These are phyloP conservation scores for Drosophila ustulata DNA, from an alignment of 2,888 invertebrate genomes.

Conservation along the genomic window DNA sequence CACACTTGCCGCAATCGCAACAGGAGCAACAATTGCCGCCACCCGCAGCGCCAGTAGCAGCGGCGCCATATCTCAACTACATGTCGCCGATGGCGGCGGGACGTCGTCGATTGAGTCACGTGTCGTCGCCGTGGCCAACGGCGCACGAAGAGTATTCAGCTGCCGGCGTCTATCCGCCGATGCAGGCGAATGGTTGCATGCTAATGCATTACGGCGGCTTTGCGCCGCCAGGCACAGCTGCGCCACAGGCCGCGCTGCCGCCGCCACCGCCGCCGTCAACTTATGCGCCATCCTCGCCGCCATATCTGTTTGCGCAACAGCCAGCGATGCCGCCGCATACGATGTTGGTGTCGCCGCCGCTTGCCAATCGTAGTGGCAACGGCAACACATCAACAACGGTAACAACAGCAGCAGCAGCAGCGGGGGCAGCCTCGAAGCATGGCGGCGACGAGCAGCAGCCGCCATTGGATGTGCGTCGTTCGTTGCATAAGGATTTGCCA, in stretches of 20 bases:
- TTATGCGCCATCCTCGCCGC: conserved; percentile 13
- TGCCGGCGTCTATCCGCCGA: conserved; percentile 10
- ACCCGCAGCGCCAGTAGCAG: neutral
- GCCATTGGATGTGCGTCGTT: conserved; percentile 68
- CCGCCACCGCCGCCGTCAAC: conserved; percentile 18
- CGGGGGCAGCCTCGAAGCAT: neutral
- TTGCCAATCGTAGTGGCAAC: conserved; percentile 2
- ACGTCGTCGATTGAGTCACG: conserved; percentile 19
- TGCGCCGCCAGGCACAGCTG: conserved; percentile 9
- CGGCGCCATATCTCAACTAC: conserved; percentile 37
- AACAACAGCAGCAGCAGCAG: neutral
- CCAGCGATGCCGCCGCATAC: conserved; percentile 10
- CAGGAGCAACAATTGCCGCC: conserved; percentile 1
- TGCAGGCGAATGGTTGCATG: conserved; percentile 70
- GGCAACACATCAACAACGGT: neutral
- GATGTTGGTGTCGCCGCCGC: conserved; percentile 11
- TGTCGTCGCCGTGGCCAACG: conserved; percentile 39
- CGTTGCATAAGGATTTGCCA: conserved; percentile 79
- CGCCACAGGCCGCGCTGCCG: conserved; percentile 18
- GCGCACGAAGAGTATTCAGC: conserved; percentile 42
- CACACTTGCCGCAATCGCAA: neutral
- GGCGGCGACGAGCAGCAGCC: conserved; percentile 1
- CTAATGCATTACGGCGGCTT: conserved; percentile 54
- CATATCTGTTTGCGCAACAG: conserved; percentile 36
- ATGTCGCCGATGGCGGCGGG: conserved; percentile 42